Conservation (phyloP, 2,888 invertebrate species). For the Phalera bucephala region DNA sequence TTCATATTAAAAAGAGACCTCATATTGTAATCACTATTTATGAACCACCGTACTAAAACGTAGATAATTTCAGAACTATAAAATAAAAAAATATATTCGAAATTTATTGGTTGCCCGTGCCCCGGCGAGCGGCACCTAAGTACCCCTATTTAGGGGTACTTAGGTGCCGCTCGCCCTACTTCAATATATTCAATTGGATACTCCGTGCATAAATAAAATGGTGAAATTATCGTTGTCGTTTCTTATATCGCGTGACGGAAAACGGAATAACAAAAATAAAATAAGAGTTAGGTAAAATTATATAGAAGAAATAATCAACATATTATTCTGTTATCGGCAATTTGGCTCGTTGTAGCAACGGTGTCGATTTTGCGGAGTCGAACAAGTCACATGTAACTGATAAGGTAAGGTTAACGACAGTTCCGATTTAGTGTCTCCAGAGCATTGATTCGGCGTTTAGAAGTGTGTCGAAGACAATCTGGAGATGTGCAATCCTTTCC, state of each 20-base stretch:
- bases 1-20: no score
- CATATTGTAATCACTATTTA: no score
- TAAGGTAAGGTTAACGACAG: conserved; percentile 60
- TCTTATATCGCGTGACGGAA: conserved; percentile 26
- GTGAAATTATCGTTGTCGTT: conserved; percentile 12
- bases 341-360: conserved; percentile 44
- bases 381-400: conserved; percentile 45
- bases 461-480: not conserved
- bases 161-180: not conserved
- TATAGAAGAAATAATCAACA: conserved; percentile 28
- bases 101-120: no score
- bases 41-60: no score
- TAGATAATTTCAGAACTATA: no score
- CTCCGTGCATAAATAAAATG: conserved; percentile 19
- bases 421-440: conserved; percentile 46
- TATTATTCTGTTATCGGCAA: conserved; percentile 40
- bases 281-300: conserved; percentile 22
- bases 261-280: conserved; percentile 16
- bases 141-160: not conserved
- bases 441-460: conserved; percentile 5
- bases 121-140: no score
- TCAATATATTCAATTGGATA: conserved; percentile 14
- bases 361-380: conserved; percentile 39
- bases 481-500: no score
- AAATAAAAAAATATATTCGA: no score